These are phyloP conservation scores for Harpalus rufipes DNA, from an alignment of 2,888 invertebrate species.

Conservation along the genomic window DNA sequence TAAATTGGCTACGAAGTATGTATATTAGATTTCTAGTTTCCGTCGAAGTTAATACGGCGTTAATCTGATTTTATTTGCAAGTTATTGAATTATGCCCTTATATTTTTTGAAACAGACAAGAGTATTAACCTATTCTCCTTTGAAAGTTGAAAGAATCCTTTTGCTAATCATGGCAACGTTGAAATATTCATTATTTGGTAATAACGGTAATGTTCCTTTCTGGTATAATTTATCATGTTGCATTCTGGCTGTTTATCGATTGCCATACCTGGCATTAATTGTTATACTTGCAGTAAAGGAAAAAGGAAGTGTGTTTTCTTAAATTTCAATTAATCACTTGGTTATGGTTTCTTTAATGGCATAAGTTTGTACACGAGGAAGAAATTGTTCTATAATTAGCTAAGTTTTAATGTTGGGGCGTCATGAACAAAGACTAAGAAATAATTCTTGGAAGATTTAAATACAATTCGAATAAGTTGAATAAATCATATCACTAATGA, in stretches of 20 bases:
- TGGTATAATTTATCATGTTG: not conserved
- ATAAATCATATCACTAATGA: too few species aligned
- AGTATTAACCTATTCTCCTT: too few species aligned
- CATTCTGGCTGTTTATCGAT: not conserved
- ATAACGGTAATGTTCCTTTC: not conserved
- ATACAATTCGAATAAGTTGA: not conserved
- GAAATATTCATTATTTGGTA: not conserved
- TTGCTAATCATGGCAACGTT: not conserved
- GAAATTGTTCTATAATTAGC: not conserved
- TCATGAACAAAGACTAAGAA: not conserved
- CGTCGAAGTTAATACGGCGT: too few species aligned
- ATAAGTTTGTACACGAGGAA: not conserved
- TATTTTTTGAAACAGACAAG: too few species aligned
- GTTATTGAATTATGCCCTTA: too few species aligned
- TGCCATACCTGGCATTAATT: not conserved
- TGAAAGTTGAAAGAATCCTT: too few species aligned
- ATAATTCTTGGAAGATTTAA: not conserved
- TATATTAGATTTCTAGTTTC: too few species aligned
- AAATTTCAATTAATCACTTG: not conserved
- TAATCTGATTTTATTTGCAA: too few species aligned
- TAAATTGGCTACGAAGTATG: too few species aligned
- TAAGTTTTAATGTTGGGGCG: not conserved
- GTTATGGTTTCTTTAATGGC: not conserved
- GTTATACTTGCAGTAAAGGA: not conserved
- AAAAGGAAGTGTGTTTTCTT: conserved; percentile 1